Conservation (phyloP, 2,113 vertebrate genomes). For the Corydoras sp. region DNA sequence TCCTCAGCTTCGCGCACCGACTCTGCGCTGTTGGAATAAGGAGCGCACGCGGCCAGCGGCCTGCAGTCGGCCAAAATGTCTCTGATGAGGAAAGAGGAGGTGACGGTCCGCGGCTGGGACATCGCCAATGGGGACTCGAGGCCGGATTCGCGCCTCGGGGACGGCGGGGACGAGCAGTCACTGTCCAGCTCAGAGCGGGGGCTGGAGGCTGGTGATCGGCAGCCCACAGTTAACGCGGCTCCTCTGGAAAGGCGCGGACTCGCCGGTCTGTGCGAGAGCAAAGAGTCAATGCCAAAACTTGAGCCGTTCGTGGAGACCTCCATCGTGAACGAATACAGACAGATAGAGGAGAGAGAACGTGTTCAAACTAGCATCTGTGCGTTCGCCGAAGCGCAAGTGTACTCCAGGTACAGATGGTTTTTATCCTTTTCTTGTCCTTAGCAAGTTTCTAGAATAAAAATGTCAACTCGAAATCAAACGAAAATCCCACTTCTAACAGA, state of each 20-base stretch:
- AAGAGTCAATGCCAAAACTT: slow-evolving; percentile 81
- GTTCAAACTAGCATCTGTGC: slow-evolving; percentile 28
- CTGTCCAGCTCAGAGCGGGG: slow-evolving; percentile 74
- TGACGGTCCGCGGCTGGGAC: slow-evolving; percentile 75
- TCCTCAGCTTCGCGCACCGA: slow-evolving; percentile 65
- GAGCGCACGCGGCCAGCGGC: slow-evolving; percentile 77
- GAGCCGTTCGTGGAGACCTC: slow-evolving; percentile 75
- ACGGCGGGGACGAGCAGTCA: slow-evolving; percentile 73
- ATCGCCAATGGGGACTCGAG: slow-evolving; percentile 70
- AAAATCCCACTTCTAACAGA: slow-evolving; percentile 5
- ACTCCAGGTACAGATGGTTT: background rate
- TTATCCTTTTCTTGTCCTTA: slow-evolving; percentile 11
- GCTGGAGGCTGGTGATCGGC: slow-evolving; percentile 72
- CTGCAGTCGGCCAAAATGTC: slow-evolving; percentile 87
- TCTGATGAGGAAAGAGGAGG: slow-evolving; percentile 89
- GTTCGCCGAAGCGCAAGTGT: slow-evolving; percentile 3
- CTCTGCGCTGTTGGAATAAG: slow-evolving; percentile 73
- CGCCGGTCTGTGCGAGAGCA: slow-evolving; percentile 75
- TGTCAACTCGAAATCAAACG: background rate
- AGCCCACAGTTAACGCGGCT: slow-evolving; percentile 65
- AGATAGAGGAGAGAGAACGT: background rate
- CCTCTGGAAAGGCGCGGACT: slow-evolving; percentile 70
- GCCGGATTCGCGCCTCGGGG: slow-evolving; percentile 68
- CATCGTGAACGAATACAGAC: slow-evolving; percentile 57
- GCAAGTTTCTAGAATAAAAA: slow-evolving; percentile 1